These are phyloP conservation scores for Eira barbara DNA, from an alignment of 2,113 vertebrate genomes.

Conservation along the genomic window DNA sequence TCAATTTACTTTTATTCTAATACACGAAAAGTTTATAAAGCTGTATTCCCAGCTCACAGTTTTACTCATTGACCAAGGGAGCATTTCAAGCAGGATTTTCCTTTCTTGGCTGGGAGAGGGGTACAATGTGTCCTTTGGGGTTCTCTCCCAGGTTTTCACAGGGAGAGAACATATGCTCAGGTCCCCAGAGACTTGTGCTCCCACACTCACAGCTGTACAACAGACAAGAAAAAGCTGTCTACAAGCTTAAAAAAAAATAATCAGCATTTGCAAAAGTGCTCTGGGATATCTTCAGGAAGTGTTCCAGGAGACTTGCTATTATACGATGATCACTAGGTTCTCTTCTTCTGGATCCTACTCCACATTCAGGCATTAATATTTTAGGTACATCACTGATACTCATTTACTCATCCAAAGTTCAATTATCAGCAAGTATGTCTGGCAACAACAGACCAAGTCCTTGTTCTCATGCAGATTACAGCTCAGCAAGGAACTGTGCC, in stretches of 20 bases:
- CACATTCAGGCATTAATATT: slow-evolving; percentile 11
- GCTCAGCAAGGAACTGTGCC: neutral
- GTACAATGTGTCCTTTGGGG: slow-evolving; percentile 43
- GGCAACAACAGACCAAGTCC: neutral
- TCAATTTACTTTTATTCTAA: neutral
- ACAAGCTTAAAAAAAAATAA: neutral
- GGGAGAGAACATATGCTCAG: slow-evolving; percentile 66
- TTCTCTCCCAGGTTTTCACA: slow-evolving; percentile 60
- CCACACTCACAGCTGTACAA: slow-evolving; percentile 61
- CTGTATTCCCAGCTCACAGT: slow-evolving; percentile 12
- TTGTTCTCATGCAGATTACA: neutral
- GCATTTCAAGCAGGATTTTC: slow-evolving; percentile 19
- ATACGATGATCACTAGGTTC: slow-evolving; percentile 13
- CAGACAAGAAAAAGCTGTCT: slow-evolving; percentile 19
- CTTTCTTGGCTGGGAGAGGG: slow-evolving; percentile 56
- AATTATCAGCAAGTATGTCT: neutral
- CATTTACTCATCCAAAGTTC: neutral
- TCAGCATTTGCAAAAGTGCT: slow-evolving; percentile 47
- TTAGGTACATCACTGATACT: neutral
- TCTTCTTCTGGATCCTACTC: neutral
- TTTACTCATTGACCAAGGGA: slow-evolving; percentile 15
- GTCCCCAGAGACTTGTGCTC: slow-evolving; percentile 39
- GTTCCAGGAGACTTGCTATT: slow-evolving; percentile 44
- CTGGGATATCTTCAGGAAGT: slow-evolving; percentile 44
- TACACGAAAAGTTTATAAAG: neutral